Conservation (phyloP, 2,113 vertebrate genomes). For the Falcunculus frontatus region DNA sequence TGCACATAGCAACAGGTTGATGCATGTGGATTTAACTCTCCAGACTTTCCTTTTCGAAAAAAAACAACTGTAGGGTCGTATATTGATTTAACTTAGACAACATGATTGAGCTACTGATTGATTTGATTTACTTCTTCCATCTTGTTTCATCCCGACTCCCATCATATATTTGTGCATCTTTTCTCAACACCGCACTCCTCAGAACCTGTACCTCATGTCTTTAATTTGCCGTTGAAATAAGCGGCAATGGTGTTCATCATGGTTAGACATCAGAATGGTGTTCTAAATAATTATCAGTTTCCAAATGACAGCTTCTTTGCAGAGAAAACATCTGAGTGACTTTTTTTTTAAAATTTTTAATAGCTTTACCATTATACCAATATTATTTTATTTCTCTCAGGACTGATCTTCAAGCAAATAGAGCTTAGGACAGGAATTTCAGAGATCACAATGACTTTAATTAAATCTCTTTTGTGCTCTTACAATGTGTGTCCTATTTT, state of each 20-base stretch:
- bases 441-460: not conserved
- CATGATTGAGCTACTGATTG: not conserved
- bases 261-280: not conserved
- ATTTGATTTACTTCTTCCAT: not conserved
- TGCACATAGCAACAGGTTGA: fast-evolving
- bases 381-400: not conserved
- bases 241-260: too few species aligned
- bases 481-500: not conserved
- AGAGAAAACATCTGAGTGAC: not conserved
- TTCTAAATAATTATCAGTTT: not conserved
- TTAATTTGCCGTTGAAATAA: not conserved
- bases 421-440: not conserved
- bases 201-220: not conserved
- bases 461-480: not conserved
- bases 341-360: not conserved
- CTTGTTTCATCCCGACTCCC: not conserved
- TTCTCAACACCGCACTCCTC: not conserved
- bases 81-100: not conserved
- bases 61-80: fast-evolving
- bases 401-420: not conserved
- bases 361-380: not conserved
- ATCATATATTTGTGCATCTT: not conserved
- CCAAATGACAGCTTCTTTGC: not conserved
- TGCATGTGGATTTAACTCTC: not conserved
- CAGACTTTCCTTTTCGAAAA: not conserved